phyloP scores from a whole-genome alignment of 2,113 vertebrate genomes.

The Solea senegalensis region DNA sequence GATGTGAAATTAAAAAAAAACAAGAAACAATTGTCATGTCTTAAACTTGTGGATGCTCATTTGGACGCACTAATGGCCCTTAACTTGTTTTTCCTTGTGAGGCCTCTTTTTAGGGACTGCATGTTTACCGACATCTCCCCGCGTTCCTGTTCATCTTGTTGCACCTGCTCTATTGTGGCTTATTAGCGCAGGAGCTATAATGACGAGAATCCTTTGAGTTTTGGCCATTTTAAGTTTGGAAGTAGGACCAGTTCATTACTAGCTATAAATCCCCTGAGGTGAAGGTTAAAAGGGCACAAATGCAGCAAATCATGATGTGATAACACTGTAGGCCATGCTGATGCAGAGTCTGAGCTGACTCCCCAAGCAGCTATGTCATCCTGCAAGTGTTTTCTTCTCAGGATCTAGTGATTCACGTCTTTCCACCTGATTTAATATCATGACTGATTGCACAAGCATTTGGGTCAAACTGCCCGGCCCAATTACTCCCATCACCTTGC shows the following conservation, averaged over 20 bases:
- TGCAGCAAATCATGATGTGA: conserved; percentile 30
- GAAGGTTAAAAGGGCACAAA: conserved; percentile 34
- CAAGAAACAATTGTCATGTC: neutral
- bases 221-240: neutral
- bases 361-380: conserved; percentile 34
- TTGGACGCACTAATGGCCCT: too few species aligned
- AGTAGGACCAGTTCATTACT: conserved; percentile 8
- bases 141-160: neutral
- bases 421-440: conserved; percentile 57
- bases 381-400: conserved; percentile 52
- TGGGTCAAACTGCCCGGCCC: conserved; percentile 2
- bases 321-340: conserved; percentile 35
- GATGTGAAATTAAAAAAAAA: conserved; percentile 17
- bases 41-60: too few species aligned
- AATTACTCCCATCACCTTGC: conserved; percentile 15
- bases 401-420: conserved; percentile 17
- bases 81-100: too few species aligned
- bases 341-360: conserved; percentile 11
- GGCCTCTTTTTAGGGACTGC: too few species aligned
- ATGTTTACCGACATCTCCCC: neutral
- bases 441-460: conserved; percentile 29
- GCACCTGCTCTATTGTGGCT: neutral
- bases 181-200: neutral
- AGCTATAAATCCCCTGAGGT: neutral
- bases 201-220: neutral